Percentiles rank a stretch among this genome's conserved stretches.
These are phyloP conservation scores for Spinus olivaceus DNA, from an alignment of 2,797 vertebrate genomes.

Conservation along the genomic window DNA sequence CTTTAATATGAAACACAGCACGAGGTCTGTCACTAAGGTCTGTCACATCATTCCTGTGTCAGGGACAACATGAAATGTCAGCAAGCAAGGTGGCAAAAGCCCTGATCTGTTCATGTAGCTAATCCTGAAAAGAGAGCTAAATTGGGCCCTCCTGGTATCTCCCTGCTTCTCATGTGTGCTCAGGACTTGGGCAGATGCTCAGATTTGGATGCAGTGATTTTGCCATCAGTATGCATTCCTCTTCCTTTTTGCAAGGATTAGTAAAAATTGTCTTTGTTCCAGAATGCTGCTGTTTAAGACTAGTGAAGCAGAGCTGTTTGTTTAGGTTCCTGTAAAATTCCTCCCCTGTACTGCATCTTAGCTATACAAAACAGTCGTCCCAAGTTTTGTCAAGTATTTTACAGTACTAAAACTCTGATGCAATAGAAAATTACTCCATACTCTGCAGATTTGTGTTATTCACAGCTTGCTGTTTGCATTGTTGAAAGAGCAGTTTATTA, in stretches of 20 bases:
- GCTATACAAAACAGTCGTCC: neutral
- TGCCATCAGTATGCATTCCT: neutral
- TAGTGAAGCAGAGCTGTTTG: neutral
- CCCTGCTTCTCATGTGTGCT: neutral
- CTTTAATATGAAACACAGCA: neutral
- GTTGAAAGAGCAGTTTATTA: neutral
- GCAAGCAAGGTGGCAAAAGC: neutral
- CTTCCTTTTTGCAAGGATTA: neutral
- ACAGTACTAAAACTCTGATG: neutral
- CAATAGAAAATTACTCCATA: neutral
- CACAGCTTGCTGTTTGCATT: neutral
- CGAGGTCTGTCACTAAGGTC: neutral
- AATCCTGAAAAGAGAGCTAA: neutral
- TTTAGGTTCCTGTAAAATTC: neutral
- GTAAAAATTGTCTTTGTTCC: neutral
- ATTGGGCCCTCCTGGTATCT: neutral
- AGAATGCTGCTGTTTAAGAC: neutral
- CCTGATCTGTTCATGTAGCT: neutral
- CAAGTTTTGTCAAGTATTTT: neutral
- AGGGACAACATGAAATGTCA: neutral
- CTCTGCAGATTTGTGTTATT: neutral
- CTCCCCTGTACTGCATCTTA: neutral
- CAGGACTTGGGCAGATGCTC: neutral
- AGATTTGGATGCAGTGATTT: neutral
- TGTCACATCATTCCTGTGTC: neutral